Evolutionary conservation across 1,140 invertebrate genomes (phyloP), one percentile per base, ranked within the genome.

Genomic region (Notospermus geniculatus): DNA sequence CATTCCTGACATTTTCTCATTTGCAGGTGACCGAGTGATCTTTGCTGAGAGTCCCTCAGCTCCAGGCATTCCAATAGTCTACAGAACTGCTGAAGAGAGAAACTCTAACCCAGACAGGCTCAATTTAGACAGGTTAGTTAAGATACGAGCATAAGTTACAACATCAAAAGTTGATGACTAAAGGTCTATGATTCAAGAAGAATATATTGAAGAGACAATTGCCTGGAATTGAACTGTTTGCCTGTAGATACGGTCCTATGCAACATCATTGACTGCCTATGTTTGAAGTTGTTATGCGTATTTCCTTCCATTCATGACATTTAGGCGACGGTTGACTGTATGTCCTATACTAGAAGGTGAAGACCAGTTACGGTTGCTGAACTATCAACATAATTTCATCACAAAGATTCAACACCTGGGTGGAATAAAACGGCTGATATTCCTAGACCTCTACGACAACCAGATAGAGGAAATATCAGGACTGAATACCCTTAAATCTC

Each of bases 391-490:
- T 76, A 96, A 96, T 83, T 85, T 91, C 62, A 88, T 96, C 58
- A 89, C 86, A 58, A 87, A 86, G 65, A 87, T 95, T 56, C 87
- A 89, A 63, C 85, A 84, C 55, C 78, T 87, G 23, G 74, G 69
- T 29, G 69, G 62, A 61, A 85, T 93, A 58, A 87, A 86, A 30
- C 87, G 90, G 77, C 80, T 95, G 45, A 92, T 97, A 28, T 95
- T 95, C 74, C 85, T 97, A 50, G 93, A 97, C 79, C 82, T 97
- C 2, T 96, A 95, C 80, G 91, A 95, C 79, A 97, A 97, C 82
- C 91, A 94, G 78, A 88, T 97, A 41, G 92, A 94, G 61, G 88
- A 87, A 72, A 89, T 96, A 54, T 86, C 85, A 45, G 89, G 86
- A 61, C 82, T 95, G 32, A 87, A 89, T 64, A 82, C 85, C 52